Base-by-base conservation (phyloP, 2,113 vertebrate species). In the Spilogale gracilis region DNA sequence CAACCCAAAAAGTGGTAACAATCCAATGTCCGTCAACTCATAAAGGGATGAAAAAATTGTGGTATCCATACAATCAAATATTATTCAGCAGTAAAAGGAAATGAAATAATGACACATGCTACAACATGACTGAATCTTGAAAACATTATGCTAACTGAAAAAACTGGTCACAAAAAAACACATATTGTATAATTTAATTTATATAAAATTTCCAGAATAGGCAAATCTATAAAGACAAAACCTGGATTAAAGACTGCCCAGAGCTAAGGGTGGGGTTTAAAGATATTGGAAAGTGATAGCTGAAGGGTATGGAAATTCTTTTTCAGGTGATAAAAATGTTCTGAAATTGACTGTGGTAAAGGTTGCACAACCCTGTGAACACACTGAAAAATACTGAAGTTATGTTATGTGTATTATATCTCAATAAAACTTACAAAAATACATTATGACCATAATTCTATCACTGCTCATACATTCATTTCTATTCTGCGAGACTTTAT, bases 341-440 rank as follows among this genome's bases (percentile, higher is more conserved):
- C 69, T 81, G 58, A 98, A 96, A 89, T 71, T 93, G 50, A 76
- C 25, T 76, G 25, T 87, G 38, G 14, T 91, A 3, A 94, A 81
- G 25, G 3, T 5, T 85, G 9, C 1, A 91, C 21, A 71, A 90
- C 0, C 12, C 58, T 58, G 61, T 48, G 56, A 95, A 83, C 45
- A 96, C 43, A 89, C 14, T 87, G 56, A 81, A 94, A 83, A n/a
- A 9, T 25, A 88, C 0, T 67, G 9, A 74, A 94, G 92, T 92
- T 95, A 61, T 56, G 11, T 80, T 65, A 82, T 56, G 2, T 83
- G 48, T 45, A 86, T 81, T 78, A 23, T 56, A 84, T 80, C 54
- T 76, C 61, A 95, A 88, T 88, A 74, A 94, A 91, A 23, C 13
- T 58, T 48, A 71, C 61, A 90, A 87, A 92, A 84, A 79, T 27